Conservation (phyloP, 2,113 vertebrate genomes). For the Gymnorhina tibicen region DNA sequence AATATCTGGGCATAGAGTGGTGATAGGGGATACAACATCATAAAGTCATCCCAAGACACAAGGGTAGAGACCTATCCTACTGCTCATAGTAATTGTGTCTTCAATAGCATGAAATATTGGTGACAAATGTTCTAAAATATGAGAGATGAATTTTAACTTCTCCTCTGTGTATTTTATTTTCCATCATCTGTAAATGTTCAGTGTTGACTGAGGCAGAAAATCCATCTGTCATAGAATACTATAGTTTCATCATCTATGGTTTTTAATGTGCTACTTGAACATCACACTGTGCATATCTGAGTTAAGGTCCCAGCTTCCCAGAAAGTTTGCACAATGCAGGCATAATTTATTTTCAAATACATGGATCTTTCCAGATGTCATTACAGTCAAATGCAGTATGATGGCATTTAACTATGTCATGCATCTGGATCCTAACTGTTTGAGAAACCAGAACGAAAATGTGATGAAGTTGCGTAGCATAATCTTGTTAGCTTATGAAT, state of each 20-base stretch:
- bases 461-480: neutral
- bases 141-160: slow-evolving; percentile 17
- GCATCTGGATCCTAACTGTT: slow-evolving; percentile 23
- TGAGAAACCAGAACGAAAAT: slow-evolving; percentile 27
- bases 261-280: slow-evolving; percentile 16
- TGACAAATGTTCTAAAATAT: slow-evolving; percentile 41
- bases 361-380: neutral
- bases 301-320: slow-evolving; percentile 37
- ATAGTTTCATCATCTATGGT: slow-evolving; percentile 21
- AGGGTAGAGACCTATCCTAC: slow-evolving; percentile 4
- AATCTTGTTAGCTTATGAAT: slow-evolving; percentile 19
- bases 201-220: slow-evolving; percentile 2
- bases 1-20: too few species aligned
- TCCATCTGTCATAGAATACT: slow-evolving; percentile 5
- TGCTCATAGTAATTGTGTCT: slow-evolving; percentile 33
- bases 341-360: slow-evolving; percentile 18
- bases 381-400: neutral
- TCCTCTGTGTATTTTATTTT: neutral
- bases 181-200: neutral
- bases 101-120: slow-evolving; percentile 33
- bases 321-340: neutral
- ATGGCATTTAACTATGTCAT: slow-evolving; percentile 34
- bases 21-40: too few species aligned
- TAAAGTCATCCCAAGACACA: too few species aligned
- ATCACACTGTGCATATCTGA: neutral